These are phyloP conservation scores for Schizothorax lantsangensis DNA, from an alignment of 2,797 vertebrate species.

Conservation along the genomic window DNA sequence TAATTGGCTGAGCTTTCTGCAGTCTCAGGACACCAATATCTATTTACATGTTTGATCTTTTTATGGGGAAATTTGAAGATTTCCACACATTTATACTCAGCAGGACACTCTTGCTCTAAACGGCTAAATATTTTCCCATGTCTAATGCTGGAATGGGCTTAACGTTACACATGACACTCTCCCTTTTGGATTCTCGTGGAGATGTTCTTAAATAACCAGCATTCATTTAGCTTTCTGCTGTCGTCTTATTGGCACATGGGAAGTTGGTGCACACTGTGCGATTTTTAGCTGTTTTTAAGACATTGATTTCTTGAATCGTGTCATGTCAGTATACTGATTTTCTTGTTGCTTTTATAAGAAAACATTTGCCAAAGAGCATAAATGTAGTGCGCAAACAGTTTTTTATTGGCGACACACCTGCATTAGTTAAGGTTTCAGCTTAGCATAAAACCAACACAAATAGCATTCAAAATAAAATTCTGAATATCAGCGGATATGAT, in stretches of 20 bases:
- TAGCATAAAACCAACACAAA: conserved; percentile 1
- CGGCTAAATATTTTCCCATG: conserved; percentile 32
- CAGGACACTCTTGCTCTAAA: not conserved
- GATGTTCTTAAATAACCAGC: not conserved
- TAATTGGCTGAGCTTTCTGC: conserved; percentile 22
- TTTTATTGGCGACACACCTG: not conserved
- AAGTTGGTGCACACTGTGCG: not conserved
- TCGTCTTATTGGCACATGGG: not conserved
- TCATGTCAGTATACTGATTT: not conserved
- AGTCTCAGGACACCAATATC: conserved; percentile 28
- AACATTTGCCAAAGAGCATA: not conserved
- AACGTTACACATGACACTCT: not conserved
- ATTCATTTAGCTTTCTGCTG: not conserved
- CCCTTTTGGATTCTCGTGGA: not conserved
- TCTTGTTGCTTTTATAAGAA: not conserved
- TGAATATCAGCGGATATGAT: not conserved
- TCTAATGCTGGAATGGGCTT: conserved; percentile 3
- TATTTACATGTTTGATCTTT: conserved; percentile 16
- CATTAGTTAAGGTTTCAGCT: conserved; percentile 4
- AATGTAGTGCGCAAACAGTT: not conserved
- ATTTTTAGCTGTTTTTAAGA: not conserved
- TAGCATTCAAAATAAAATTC: not conserved
- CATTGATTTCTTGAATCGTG: not conserved
- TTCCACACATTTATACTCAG: conserved; percentile 28
- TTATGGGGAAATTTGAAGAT: conserved; percentile 21